Evolutionary conservation across 2,888 invertebrate genomes (phyloP), one percentile per base, ranked within the genome.

Genomic region (Bunonema sp.): DNA sequence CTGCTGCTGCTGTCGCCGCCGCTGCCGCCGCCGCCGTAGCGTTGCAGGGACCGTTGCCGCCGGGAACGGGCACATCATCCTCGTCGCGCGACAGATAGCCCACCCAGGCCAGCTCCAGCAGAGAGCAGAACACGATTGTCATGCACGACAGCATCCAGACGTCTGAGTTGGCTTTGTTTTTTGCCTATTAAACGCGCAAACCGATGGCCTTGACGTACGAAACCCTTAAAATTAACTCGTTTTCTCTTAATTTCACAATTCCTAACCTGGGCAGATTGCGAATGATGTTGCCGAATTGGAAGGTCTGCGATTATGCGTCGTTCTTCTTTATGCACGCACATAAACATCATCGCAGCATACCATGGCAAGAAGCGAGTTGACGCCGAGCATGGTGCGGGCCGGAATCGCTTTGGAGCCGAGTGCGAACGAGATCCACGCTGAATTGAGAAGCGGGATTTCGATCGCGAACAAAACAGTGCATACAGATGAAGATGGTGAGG

Each of bases 381-480:
- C 66, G 22, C 66, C 66, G n/a, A 66, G 47, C 65, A 66, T 64
- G 21, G 66, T 66, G 12, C 66, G 31, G 1, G 66, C 63, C 1
- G 66, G 66, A 37, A 66, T 66, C 26, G 65, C 65, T 40, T 59
- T 61, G 2, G 61, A 54, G 20, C 66, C 66, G 7, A 66, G 50
- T n/a, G 60, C 67, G 30, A 66, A 66, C 0, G 63, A 61, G 19
- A 66, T 67, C 66, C 66, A 66, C 2, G 65, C 65, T 66, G 47
- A 28, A 63, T 49, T n/a, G 31, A 12, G n/a, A 41, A 22, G 15
- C 16, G 2, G n/a, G n/a, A n/a, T n/a, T n/a, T n/a, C n/a, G 19
- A 16, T 15, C 19, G 30, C 28, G 38, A 22, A 36, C 19, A 22
- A 12, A 15, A 4, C 12, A 36, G 26, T 22, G 34, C 41, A 20